Evolutionary conservation across 2,888 invertebrate species (phyloP), one percentile per base, ranked within the genome.

Genomic region (Drosophila mimetica): DNA sequence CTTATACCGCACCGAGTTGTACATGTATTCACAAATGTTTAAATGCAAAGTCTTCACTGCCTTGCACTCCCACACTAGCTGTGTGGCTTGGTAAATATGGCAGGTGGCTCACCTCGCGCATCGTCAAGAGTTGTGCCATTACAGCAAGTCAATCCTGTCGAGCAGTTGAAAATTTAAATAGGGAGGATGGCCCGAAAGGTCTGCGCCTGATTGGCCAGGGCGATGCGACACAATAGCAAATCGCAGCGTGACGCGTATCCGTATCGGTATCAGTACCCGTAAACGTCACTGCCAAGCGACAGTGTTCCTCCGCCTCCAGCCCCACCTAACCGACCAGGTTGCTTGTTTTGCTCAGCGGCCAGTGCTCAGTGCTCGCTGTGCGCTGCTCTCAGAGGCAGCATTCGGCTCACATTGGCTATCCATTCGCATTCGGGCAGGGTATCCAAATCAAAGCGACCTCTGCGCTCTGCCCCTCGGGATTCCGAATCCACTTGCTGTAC

Each of bases 131-230:
- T 52, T 72, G 71, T 69, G 71, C 60, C 71, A 71, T 77, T 67
- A 77, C 70, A 73, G 58, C 64, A 52, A 72, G 50, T 14, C 37
- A 42, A 50, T 55, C 28, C 28, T 41, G 18, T 11, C 34, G 52
- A 37, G 46, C 46, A 16, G 30, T 46, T 16, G 47, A 60, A 42
- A 39, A 46, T 44, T 37, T 41, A 28, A 36, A 53, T 36, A 52
- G 71, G 41, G 37, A 69, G 70, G 57, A 58, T 58, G 54, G 76
- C 58, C 53, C 48, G 22, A 64, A 52, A 61, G 60, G 50, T 58
- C 50, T 67, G 64, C 36, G 55, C 57, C 60, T 70, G 79, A 79
- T 84, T 79, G 84, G 79, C 65, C 63, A 55, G 55, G 16, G 47
- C 44, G 44, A 57, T 73, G 46, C 46, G 37, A 42, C 63, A 79